Evolutionary conservation across 2,888 invertebrate genomes (phyloP).

Genomic region (Pogonocherus hispidulus): DNA sequence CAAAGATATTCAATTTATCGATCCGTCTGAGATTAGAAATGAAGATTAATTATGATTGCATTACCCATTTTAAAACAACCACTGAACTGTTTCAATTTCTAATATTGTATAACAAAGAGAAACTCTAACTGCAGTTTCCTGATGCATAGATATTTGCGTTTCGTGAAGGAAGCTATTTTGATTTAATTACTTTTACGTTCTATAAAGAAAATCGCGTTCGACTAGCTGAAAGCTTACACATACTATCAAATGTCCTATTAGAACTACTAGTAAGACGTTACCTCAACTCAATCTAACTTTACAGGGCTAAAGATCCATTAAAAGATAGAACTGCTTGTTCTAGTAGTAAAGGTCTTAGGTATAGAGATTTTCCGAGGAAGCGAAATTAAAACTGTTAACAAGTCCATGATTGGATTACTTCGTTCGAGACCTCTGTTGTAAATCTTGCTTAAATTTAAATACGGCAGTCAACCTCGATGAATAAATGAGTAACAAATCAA

Average conservation of each 20-base stretch:
- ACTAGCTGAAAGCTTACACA: not conserved
- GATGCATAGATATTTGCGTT: not conserved
- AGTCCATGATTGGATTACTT: slow-evolving; percentile 27
- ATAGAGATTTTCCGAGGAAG: slow-evolving; percentile 15
- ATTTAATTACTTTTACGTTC: slow-evolving; percentile 5
- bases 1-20: too few species aligned
- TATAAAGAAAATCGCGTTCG: slow-evolving; percentile 11
- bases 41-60: too few species aligned
- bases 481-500: slow-evolving; percentile 5
- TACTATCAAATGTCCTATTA: slow-evolving; percentile 14
- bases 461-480: not conserved
- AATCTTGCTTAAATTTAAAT: slow-evolving; percentile 26
- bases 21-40: too few species aligned
- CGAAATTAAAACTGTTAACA: slow-evolving; percentile 25
- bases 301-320: slow-evolving; percentile 17
- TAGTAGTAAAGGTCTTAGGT: slow-evolving; percentile 5
- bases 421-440: slow-evolving; percentile 14
- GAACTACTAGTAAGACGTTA: slow-evolving; percentile 7
- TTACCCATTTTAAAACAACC: too few species aligned
- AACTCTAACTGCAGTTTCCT: not conserved
- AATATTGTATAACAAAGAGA: not conserved
- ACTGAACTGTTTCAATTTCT: slow-evolving; percentile 3
- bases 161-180: not conserved
- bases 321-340: slow-evolving; percentile 24
- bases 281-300: slow-evolving; percentile 29